Evolutionary conservation across 92 coral and sea anemone genomes (phyloP).

Genomic region (Bergia sp.): DNA sequence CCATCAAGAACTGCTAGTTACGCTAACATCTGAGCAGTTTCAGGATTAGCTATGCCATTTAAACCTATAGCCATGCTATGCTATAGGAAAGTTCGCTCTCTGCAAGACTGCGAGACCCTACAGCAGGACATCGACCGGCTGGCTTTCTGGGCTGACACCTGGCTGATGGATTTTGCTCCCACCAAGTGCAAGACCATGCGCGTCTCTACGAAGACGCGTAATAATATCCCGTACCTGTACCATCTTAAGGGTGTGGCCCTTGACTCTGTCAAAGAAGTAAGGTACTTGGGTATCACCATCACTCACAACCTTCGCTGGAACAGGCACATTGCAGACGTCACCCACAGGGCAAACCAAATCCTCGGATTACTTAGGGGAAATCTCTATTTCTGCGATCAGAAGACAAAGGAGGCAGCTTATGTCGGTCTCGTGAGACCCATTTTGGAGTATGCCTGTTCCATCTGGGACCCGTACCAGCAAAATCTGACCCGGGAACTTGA

Average conservation of each 20-base stretch:
- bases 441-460: slow-evolving; percentile 21
- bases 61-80: too few relatives aligned
- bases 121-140: neutral
- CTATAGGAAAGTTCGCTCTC: neutral
- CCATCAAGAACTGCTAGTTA: too few relatives aligned
- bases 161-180: too few relatives aligned
- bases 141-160: too few relatives aligned
- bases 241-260: neutral
- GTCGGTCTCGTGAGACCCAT: neutral
- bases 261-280: neutral
- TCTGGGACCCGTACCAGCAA: slow-evolving; percentile 26
- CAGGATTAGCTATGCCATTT: too few relatives aligned
- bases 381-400: slow-evolving; percentile 3
- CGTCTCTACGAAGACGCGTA: neutral
- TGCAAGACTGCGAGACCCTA: too few relatives aligned
- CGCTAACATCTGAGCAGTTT: too few relatives aligned
- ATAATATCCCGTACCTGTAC: slow-evolving; percentile 19
- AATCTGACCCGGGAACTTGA: slow-evolving; percentile 9
- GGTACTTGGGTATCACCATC: slow-evolving; percentile 29
- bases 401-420: slow-evolving; percentile 26
- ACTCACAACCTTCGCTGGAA: neutral
- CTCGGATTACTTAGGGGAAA: slow-evolving; percentile 7
- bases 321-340: slow-evolving; percentile 27
- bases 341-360: slow-evolving; percentile 26
- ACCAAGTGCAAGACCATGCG: neutral